These are phyloP conservation scores for Acholoe squamosa DNA, from an alignment of 2,888 invertebrate genomes.

Conservation along the genomic window DNA sequence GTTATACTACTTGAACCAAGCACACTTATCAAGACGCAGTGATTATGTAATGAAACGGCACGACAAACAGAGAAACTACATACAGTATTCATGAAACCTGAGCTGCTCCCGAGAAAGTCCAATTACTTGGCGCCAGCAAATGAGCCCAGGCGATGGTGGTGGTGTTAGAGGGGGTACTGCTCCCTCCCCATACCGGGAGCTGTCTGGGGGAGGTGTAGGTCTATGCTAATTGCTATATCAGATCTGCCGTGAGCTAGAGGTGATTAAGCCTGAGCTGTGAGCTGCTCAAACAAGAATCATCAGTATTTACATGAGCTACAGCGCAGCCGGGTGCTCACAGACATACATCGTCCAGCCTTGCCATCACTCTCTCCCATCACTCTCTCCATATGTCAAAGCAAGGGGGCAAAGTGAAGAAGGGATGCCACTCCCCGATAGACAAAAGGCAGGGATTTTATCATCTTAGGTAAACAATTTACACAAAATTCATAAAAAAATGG, in stretches of 20 bases:
- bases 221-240: conserved; percentile 44
- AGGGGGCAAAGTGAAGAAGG: background rate
- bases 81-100: background rate
- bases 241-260: background rate
- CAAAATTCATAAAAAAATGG: no score
- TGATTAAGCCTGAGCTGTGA: conserved; percentile 9
- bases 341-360: background rate
- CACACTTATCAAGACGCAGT: background rate
- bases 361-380: no score
- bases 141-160: background rate
- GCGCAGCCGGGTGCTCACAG: background rate
- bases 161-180: background rate
- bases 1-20: no score
- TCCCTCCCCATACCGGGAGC: background rate
- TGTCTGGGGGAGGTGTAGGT: background rate
- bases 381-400: conserved; percentile 3
- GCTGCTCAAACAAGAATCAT: background rate
- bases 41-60: conserved; percentile 12
- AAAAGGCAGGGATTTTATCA: conserved; percentile 28
- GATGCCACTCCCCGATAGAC: background rate
- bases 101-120: conserved; percentile 29
- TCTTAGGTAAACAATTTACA: no score
- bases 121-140: conserved; percentile 13
- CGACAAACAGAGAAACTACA: background rate
- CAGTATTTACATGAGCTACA: background rate